phyloP scores from a whole-genome alignment of 1,140 invertebrate genomes.

The Pseudomyrmex cubaensis region DNA sequence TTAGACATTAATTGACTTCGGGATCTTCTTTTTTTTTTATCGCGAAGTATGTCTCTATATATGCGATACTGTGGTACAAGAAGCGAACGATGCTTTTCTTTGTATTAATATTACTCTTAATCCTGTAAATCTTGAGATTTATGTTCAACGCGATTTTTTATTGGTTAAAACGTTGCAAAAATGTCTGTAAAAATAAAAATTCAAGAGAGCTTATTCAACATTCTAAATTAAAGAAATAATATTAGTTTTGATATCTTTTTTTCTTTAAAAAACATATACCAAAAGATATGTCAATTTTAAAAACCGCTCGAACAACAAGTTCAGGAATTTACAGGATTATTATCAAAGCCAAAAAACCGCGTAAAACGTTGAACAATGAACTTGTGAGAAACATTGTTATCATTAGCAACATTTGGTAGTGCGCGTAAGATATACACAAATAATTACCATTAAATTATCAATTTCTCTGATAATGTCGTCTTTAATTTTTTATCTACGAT shows the following conservation, averaged over 20 bases:
- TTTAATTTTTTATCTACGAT: slow-evolving; percentile 43
- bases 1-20: neutral
- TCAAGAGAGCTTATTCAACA: no score
- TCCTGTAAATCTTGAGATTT: no score
- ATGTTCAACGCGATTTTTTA: no score
- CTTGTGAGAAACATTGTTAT: slow-evolving; percentile 33
- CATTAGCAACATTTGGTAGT: slow-evolving; percentile 47
- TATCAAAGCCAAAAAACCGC: neutral
- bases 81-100: neutral
- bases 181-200: neutral
- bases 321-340: no score
- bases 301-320: no score
- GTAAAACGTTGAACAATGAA: slow-evolving; percentile 21
- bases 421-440: neutral
- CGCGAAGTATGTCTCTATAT: neutral
- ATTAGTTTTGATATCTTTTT: no score
- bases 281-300: neutral
- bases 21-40: slow-evolving; percentile 4
- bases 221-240: no score
- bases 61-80: neutral
- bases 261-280: neutral
- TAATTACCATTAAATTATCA: slow-evolving; percentile 64
- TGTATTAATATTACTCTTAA: no score
- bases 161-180: no score
- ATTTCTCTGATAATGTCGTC: slow-evolving; percentile 27